Conservation (phyloP, 2,797 vertebrate genomes). For the Triplophysa bombifrons region DNA sequence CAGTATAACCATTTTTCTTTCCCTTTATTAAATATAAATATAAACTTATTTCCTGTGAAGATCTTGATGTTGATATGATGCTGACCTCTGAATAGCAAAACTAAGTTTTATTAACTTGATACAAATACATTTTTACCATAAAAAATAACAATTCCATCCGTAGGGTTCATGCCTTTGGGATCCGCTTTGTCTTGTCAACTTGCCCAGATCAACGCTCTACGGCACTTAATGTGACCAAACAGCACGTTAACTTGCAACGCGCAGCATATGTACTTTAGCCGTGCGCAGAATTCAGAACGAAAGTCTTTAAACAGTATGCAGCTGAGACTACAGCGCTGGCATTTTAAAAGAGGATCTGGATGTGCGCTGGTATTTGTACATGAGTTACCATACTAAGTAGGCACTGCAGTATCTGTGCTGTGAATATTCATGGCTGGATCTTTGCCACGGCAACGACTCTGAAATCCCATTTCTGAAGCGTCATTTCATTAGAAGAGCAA, state of each 20-base stretch:
- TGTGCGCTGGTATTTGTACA: constrained; percentile 43
- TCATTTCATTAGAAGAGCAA: constrained; percentile 65
- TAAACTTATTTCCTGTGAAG: not conserved
- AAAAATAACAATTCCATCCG: not conserved
- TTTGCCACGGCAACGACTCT: constrained; percentile 35
- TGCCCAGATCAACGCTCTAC: not conserved
- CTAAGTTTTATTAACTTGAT: not conserved
- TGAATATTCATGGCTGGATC: constrained; percentile 66
- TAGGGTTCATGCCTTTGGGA: not conserved
- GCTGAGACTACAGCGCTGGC: constrained; percentile 41
- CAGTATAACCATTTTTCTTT: constrained; percentile 32
- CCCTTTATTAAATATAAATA: too few species aligned
- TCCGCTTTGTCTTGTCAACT: not conserved
- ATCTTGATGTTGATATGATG: too few species aligned
- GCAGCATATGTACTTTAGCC: not conserved
- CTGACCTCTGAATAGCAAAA: too few species aligned
- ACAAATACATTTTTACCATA: not conserved
- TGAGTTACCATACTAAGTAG: constrained; percentile 60
- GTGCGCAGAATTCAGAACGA: not conserved
- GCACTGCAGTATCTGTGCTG: constrained; percentile 44
- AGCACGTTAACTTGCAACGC: not conserved
- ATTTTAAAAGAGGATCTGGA: constrained; percentile 39
- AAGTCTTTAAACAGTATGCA: constrained; percentile 19
- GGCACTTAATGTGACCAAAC: not conserved
- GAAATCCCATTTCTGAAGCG: constrained; percentile 58